Evolutionary conservation across 1,140 invertebrate genomes (phyloP).

Genomic region (Drosophila obscura): DNA sequence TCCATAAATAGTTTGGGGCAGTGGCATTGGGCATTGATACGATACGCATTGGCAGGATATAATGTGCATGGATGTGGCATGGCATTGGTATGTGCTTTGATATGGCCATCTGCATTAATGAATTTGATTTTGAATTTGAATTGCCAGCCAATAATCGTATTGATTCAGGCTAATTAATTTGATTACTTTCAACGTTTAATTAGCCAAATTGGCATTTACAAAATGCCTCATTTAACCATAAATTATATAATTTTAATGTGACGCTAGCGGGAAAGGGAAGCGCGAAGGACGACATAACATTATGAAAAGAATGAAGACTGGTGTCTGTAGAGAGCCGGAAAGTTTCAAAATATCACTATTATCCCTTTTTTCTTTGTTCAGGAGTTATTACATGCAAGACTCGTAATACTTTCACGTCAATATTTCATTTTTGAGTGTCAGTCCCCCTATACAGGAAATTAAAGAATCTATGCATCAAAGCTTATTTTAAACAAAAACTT

Average conservation of each 20-base stretch:
- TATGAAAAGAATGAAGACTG: too few relatives aligned
- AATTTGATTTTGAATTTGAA: constrained; percentile 50
- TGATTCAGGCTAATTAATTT: constrained; percentile 61
- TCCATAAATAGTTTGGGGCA: constrained; percentile 5
- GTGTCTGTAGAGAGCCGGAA: too few relatives aligned
- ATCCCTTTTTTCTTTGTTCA: too few relatives aligned
- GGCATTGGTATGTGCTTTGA: constrained; percentile 5
- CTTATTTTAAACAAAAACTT: too few relatives aligned
- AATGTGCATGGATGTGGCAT: too few relatives aligned
- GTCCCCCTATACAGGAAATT: too few relatives aligned
- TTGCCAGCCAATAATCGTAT: constrained; percentile 26
- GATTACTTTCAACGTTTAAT: constrained; percentile 57
- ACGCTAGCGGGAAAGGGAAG: background rate
- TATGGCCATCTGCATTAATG: constrained; percentile 26
- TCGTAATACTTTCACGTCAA: too few relatives aligned
- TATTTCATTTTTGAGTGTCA: too few relatives aligned
- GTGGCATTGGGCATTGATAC: background rate
- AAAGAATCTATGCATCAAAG: too few relatives aligned
- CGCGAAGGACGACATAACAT: too few relatives aligned
- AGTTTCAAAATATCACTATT: too few relatives aligned
- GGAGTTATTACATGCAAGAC: too few relatives aligned
- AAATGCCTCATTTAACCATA: constrained; percentile 13
- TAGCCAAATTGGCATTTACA: constrained; percentile 34
- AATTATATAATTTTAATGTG: constrained; percentile 4
- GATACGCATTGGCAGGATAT: background rate